These are phyloP conservation scores for Calcarius ornatus DNA, from an alignment of 2,113 vertebrate species.

Conservation along the genomic window DNA sequence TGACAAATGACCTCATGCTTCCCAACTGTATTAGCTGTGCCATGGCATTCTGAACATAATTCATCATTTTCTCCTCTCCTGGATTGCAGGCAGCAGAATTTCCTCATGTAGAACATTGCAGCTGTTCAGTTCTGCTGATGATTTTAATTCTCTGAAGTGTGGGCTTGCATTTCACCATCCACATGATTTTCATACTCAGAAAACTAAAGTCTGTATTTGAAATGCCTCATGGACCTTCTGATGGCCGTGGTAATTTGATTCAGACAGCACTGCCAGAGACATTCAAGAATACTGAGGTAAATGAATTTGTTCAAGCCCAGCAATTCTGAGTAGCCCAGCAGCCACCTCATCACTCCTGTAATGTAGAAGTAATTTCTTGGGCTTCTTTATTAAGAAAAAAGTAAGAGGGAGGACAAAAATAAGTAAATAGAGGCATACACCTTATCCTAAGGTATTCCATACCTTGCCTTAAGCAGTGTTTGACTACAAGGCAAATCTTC, in stretches of 20 bases:
- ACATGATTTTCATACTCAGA: not conserved
- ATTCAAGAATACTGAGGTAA: not conserved
- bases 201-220: not conserved
- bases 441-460: not conserved
- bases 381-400: not conserved
- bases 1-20: not conserved
- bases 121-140: not conserved
- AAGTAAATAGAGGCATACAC: not conserved
- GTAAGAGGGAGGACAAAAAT: accelerated
- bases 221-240: not conserved
- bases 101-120: not conserved
- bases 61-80: not conserved
- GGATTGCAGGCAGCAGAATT: not conserved
- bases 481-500: not conserved
- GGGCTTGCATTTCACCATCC: not conserved
- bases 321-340: not conserved
- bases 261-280: not conserved
- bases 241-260: not conserved
- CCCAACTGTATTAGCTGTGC: not conserved
- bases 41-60: not conserved
- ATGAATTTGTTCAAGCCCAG: not conserved
- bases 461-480: not conserved
- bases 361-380: not conserved
- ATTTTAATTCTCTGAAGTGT: not conserved
- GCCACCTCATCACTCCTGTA: not conserved